phyloP scores from a whole-genome alignment of 2,888 invertebrate species.

The Brachycybe producta region DNA sequence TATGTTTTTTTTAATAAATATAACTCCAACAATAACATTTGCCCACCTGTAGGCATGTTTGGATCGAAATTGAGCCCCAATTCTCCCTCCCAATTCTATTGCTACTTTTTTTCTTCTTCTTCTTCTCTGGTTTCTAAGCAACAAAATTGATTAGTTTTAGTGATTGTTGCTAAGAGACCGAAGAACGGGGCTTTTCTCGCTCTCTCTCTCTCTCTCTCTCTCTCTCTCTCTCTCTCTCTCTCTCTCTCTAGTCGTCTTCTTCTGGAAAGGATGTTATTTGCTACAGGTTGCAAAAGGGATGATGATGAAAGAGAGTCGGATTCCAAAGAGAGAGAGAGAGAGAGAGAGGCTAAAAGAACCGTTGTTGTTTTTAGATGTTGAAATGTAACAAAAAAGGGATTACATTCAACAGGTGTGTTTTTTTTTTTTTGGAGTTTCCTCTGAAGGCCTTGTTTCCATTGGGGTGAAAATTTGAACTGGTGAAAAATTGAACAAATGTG shows the following conservation, averaged over 20 bases:
- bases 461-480: too few relatives aligned
- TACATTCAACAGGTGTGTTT: too few relatives aligned
- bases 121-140: background rate
- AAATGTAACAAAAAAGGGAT: too few relatives aligned
- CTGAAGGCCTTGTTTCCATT: too few relatives aligned
- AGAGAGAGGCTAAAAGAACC: too few relatives aligned
- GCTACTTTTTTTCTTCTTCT: background rate
- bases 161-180: background rate
- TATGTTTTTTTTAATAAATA: too few relatives aligned
- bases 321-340: too few relatives aligned
- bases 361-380: too few relatives aligned
- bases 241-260: too few relatives aligned
- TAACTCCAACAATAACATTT: background rate
- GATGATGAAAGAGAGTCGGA: background rate
- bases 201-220: background rate
- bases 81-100: background rate
- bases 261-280: conserved; percentile 2
- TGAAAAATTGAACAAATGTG: too few relatives aligned
- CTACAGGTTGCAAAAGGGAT: background rate
- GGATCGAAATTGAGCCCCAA: conserved; percentile 6
- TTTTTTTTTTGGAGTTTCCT: too few relatives aligned
- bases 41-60: conserved; percentile 3
- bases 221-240: too few relatives aligned
- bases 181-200: background rate
- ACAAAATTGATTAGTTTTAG: background rate